phyloP scores from a whole-genome alignment of 1,140 invertebrate species.

The Dinoponera quadriceps region DNA sequence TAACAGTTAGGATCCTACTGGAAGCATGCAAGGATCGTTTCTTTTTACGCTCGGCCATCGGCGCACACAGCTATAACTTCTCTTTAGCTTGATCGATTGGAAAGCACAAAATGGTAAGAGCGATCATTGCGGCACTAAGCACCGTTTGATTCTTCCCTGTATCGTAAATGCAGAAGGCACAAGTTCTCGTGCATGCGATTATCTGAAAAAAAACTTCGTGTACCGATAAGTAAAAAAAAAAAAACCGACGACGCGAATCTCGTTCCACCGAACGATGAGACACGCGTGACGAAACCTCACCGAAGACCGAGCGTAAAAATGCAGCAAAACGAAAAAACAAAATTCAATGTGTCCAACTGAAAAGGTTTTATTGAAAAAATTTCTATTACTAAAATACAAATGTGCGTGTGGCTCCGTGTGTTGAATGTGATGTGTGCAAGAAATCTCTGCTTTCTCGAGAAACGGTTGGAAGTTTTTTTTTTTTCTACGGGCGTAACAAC shows the following conservation, averaged over 20 bases:
- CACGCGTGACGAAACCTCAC: too few relatives aligned
- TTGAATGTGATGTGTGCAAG: slow-evolving; percentile 74
- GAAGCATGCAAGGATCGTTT: slow-evolving; percentile 82
- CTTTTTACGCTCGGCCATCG: slow-evolving; percentile 81
- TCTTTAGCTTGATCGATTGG: background rate
- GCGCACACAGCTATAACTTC: slow-evolving; percentile 26
- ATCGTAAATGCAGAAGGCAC: background rate
- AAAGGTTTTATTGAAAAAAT: slow-evolving; percentile 85
- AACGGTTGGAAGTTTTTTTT: slow-evolving; percentile 65
- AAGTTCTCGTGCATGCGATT: background rate
- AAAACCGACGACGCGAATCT: too few relatives aligned
- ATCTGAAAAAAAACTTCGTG: too few relatives aligned
- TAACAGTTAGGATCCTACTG: slow-evolving; percentile 81
- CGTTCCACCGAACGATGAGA: too few relatives aligned
- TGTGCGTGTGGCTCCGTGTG: slow-evolving; percentile 78
- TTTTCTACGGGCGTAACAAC: slow-evolving; percentile 57
- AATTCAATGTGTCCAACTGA: slow-evolving; percentile 84
- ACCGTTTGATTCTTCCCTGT: background rate
- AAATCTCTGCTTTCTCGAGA: slow-evolving; percentile 68
- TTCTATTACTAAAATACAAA: slow-evolving; percentile 84
- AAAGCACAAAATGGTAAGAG: slow-evolving; percentile 4
- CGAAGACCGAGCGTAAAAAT: slow-evolving; percentile 80
- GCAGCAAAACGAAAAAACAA: slow-evolving; percentile 83
- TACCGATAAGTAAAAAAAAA: background rate
- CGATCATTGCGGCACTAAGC: background rate